Conservation (phyloP, 2,113 vertebrate species). For the Cynocephalus volans region DNA sequence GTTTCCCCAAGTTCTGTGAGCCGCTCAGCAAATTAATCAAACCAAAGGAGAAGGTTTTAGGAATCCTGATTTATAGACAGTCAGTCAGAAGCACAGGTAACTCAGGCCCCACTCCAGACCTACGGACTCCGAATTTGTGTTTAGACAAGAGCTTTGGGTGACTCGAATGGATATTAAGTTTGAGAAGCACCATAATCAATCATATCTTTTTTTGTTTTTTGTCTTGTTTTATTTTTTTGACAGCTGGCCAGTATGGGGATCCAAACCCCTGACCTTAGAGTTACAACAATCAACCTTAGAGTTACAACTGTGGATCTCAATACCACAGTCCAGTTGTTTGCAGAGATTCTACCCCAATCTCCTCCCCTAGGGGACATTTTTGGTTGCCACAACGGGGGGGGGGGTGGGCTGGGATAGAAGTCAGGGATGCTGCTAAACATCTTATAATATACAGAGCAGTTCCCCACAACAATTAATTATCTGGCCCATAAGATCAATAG, state of each 20-base stretch:
- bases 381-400: not conserved
- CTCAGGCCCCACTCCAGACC: not conserved
- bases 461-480: not conserved
- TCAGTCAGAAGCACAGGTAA: not conserved
- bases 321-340: not conserved
- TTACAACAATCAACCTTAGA: too few species aligned
- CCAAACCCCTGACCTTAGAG: too few species aligned
- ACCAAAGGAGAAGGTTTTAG: too few species aligned
- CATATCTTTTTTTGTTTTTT: not conserved
- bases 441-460: not conserved
- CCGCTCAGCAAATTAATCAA: too few species aligned
- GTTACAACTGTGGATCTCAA: not conserved
- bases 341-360: not conserved
- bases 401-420: not conserved
- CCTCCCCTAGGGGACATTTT: not conserved
- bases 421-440: not conserved
- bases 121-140: not conserved
- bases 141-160: not conserved
- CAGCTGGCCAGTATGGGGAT: too few species aligned
- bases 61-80: too few species aligned
- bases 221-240: too few species aligned
- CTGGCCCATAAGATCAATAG: not conserved
- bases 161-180: not conserved
- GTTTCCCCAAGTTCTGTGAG: too few species aligned
- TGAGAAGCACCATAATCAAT: not conserved